These are phyloP conservation scores for Cyanocitta stelleri DNA, from an alignment of 2,113 vertebrate species.

Conservation along the genomic window DNA sequence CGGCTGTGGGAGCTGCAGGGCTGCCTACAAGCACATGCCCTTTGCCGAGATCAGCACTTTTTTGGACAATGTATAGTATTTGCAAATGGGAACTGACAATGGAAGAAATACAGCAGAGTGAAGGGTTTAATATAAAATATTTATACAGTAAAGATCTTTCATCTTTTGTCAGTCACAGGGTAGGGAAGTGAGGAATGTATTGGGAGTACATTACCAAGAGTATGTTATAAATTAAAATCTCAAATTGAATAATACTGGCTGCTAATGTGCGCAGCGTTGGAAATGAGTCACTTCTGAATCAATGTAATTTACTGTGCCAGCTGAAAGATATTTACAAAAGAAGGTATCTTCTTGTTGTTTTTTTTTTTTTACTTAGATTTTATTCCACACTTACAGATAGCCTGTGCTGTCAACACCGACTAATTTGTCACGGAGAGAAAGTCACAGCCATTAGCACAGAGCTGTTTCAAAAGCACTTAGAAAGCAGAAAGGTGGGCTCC, in stretches of 20 bases:
- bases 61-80: slow-evolving; percentile 67
- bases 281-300: slow-evolving; percentile 74
- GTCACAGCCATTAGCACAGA: not conserved
- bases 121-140: slow-evolving; percentile 81
- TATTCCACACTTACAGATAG: slow-evolving; percentile 43
- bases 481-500: slow-evolving; percentile 35
- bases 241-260: slow-evolving; percentile 76
- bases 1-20: not conserved
- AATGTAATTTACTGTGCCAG: slow-evolving; percentile 70
- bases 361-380: slow-evolving; percentile 31
- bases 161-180: slow-evolving; percentile 76
- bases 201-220: slow-evolving; percentile 77
- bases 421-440: slow-evolving; percentile 4
- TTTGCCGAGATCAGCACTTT: slow-evolving; percentile 59
- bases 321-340: slow-evolving; percentile 73
- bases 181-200: slow-evolving; percentile 76
- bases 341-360: slow-evolving; percentile 50
- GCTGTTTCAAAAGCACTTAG: slow-evolving; percentile 13
- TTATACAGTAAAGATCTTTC: slow-evolving; percentile 80
- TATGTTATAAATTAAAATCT: slow-evolving; percentile 82
- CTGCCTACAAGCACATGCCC: not conserved
- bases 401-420: not conserved
- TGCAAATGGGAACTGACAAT: slow-evolving; percentile 76
- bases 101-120: slow-evolving; percentile 72
- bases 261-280: slow-evolving; percentile 75